Conservation (phyloP, 2,113 vertebrate species). For the Malurus cyaneus region DNA sequence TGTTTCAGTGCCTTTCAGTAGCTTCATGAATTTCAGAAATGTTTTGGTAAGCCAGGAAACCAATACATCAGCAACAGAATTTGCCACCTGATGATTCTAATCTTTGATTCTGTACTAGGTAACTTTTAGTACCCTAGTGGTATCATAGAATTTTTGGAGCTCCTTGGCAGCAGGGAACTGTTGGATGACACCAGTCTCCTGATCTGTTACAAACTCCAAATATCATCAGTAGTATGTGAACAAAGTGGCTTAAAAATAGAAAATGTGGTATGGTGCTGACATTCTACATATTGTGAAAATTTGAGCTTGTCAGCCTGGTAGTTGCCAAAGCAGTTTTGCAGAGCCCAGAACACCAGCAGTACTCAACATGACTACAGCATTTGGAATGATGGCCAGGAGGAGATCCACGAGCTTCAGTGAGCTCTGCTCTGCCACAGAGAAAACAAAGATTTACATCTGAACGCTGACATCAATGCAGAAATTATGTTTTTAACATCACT, state of each 20-base stretch:
- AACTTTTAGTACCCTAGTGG: background rate
- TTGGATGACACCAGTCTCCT: background rate
- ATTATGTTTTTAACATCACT: background rate
- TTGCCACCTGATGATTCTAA: background rate
- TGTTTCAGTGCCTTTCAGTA: background rate
- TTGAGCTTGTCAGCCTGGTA: background rate
- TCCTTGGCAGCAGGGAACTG: background rate
- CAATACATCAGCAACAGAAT: background rate
- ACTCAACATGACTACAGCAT: background rate
- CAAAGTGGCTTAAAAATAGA: slow-evolving; percentile 50
- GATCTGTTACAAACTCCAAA: slow-evolving; percentile 6
- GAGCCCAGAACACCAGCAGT: background rate
- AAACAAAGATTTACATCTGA: background rate
- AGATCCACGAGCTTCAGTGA: background rate
- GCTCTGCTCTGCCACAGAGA: background rate
- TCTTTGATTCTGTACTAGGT: background rate
- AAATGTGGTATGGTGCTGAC: slow-evolving; percentile 11
- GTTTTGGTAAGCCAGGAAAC: background rate
- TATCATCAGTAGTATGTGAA: slow-evolving; percentile 2
- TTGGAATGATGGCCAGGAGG: background rate
- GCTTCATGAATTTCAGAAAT: background rate
- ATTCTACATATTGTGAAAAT: slow-evolving; percentile 48
- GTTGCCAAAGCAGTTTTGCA: slow-evolving; percentile 39
- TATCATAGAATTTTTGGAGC: background rate
- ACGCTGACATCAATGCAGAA: background rate